These are phyloP conservation scores for Sinosuthora webbiana DNA, from an alignment of 2,113 vertebrate species.

Conservation along the genomic window DNA sequence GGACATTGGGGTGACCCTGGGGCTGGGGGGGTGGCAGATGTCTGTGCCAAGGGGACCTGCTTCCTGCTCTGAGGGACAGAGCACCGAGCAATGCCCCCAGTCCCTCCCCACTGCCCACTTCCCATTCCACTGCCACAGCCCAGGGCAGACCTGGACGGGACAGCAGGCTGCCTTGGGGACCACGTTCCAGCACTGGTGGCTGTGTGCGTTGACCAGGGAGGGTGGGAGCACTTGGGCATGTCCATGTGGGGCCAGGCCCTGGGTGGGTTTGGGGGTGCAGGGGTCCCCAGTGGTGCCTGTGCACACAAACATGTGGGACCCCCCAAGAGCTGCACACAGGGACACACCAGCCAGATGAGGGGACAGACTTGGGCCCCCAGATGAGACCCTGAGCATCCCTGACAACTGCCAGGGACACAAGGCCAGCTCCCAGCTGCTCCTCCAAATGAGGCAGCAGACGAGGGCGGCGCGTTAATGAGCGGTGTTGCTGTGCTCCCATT, in stretches of 20 bases:
- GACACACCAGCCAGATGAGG: too few relatives aligned
- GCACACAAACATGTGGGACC: background rate
- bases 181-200: accelerated
- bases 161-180: background rate
- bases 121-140: background rate
- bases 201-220: accelerated
- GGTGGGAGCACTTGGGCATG: accelerated
- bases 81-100: accelerated
- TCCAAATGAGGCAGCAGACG: background rate
- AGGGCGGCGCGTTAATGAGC: background rate
- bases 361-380: background rate
- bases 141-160: background rate
- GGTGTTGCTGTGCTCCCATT: accelerated
- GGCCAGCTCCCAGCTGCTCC: background rate
- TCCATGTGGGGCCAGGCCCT: background rate
- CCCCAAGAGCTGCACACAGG: accelerated
- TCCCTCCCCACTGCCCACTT: background rate
- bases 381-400: background rate
- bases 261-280: background rate
- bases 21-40: background rate
- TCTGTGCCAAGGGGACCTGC: background rate
- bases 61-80: background rate
- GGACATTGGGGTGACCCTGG: background rate
- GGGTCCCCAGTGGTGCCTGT: background rate
- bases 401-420: background rate